Percentiles rank a stretch among this genome's conserved stretches.
Conservation (phyloP, 2,113 vertebrate species). For the Neogale vison region DNA sequence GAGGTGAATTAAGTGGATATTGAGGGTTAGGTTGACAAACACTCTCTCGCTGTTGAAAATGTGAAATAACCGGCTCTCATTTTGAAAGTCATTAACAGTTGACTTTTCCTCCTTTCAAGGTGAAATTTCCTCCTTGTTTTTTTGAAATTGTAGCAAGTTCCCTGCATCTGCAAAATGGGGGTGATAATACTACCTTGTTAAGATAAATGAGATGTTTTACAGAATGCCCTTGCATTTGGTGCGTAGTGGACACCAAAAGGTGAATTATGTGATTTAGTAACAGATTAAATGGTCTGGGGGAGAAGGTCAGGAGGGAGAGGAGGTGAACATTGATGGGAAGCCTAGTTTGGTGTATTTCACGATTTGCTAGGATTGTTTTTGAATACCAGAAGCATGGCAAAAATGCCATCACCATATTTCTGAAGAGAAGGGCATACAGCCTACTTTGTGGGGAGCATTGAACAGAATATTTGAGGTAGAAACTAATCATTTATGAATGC, state of each 20-base stretch:
- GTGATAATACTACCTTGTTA: background rate
- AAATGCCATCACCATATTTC: background rate
- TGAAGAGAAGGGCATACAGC: background rate
- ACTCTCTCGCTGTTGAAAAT: background rate
- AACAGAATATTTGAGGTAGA: background rate
- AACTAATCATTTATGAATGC: background rate
- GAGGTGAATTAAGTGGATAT: background rate
- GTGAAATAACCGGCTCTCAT: background rate
- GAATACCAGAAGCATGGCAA: background rate
- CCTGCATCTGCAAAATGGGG: background rate
- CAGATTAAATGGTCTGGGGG: background rate
- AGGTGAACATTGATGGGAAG: background rate
- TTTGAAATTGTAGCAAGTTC: background rate
- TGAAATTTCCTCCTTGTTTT: background rate
- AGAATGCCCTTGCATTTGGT: background rate
- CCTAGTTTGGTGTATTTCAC: background rate
- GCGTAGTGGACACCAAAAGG: background rate
- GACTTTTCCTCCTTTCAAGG: background rate
- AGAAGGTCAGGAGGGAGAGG: background rate
- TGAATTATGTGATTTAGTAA: background rate
- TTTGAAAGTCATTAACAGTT: background rate
- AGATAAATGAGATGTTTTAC: background rate
- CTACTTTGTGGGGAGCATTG: background rate
- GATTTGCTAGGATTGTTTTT: background rate
- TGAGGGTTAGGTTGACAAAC: background rate